Base-by-base conservation (phyloP, 1,140 invertebrate species). In the Solen grandis region DNA sequence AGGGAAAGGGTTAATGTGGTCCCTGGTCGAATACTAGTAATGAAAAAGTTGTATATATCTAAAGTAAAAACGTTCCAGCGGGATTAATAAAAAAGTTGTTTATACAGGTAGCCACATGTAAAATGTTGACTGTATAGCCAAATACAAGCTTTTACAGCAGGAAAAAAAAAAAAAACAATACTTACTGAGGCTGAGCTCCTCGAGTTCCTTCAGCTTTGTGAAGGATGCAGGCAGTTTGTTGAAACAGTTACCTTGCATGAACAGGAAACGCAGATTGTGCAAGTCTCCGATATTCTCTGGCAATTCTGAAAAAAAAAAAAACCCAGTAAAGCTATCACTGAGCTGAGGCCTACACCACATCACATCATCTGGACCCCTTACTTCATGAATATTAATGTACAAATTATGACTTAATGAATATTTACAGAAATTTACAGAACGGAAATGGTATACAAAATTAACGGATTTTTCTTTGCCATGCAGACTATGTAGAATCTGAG, bases 251-350 rank as follows among this genome's bases (percentile, higher is more conserved):
- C 87, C 88, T 57, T 82, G 86, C 4, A 84, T 55, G 63, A 83
- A 83, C 16, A 90, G 68, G 14, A 72, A 77, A 19, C 82, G 69
- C 38, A 90, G 74, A 10, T 81, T 59, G 0, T 35, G 25, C 50
- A 89, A 68, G 52, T 86, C 79, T 33, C 88, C 87, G 52, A 90
- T 85, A 54, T 88, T 74, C 29, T 89, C 88, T 10, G 88, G 87
- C 52, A 90, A 59, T 2, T 77, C 74, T 77, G 74, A 52, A 77
- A 62, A 29, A 63, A 41, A 35, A 3, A 35, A n/a, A 66, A 33
- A 31, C 22, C 16, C 19, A 2, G 27, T 54, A 2, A 54, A 1
- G 27, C 52, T 22, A 54, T 52, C 13, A 54, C 4, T 1, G 27
- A 25, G 27, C 8, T 1, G 27, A 54, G 2, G n/a, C 27, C 19